A percentile compares a stretch with the other conserved stretches of the same genome.
Evolutionary conservation across 2,888 invertebrate species (phyloP).

Genomic region (Epirrhoe tristata): DNA sequence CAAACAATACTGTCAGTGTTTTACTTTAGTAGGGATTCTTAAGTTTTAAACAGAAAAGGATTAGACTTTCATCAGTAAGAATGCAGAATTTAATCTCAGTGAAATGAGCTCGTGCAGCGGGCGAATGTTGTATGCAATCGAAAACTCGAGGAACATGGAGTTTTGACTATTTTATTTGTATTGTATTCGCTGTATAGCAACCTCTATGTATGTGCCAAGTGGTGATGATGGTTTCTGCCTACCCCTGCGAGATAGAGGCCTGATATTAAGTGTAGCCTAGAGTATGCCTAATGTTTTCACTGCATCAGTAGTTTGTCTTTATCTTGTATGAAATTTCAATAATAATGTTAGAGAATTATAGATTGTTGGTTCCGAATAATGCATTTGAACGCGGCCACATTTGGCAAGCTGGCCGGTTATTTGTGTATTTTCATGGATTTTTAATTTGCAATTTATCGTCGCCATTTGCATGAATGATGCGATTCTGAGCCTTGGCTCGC

Average conservation of each 20-base stretch:
- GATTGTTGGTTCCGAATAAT: slow-evolving; percentile 31
- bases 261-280: too few species aligned
- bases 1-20: neutral
- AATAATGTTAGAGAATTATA: neutral
- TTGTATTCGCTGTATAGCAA: too few species aligned
- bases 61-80: neutral
- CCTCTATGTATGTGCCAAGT: too few species aligned
- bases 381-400: slow-evolving; percentile 39
- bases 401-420: slow-evolving; percentile 31
- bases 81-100: neutral
- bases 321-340: neutral
- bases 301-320: too few species aligned
- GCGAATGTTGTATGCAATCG: neutral
- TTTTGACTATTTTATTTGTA: too few species aligned
- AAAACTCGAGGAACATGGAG: too few species aligned
- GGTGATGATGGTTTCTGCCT: too few species aligned
- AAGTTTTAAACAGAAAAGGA: neutral
- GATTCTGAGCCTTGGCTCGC: slow-evolving; percentile 20
- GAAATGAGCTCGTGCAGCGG: neutral
- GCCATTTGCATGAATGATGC: slow-evolving; percentile 36
- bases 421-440: slow-evolving; percentile 38
- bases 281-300: too few species aligned
- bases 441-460: slow-evolving; percentile 38
- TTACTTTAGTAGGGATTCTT: neutral
- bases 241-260: too few species aligned